Percentiles rank a stretch among this genome's conserved stretches.
Evolutionary conservation across 1,140 invertebrate species (phyloP).

Genomic region (Prorops nasuta): DNA sequence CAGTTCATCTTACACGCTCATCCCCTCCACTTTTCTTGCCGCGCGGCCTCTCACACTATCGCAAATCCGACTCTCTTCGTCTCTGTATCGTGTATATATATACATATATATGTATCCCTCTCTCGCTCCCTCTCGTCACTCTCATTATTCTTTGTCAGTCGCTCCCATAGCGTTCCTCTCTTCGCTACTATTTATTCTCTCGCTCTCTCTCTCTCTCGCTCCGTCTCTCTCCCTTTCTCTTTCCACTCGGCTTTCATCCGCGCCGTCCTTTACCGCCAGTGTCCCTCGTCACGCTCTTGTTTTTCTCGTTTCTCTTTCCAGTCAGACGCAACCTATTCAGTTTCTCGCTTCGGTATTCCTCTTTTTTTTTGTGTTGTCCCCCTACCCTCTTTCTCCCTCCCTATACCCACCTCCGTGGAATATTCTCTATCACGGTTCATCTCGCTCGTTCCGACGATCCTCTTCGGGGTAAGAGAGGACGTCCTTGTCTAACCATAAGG

Average conservation of each 20-base stretch:
- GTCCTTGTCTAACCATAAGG: too few species aligned
- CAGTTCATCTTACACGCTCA: slow-evolving; percentile 24
- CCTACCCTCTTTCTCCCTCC: background rate
- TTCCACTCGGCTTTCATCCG: too few species aligned
- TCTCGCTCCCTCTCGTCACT: background rate
- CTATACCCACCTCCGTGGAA: slow-evolving; percentile 4
- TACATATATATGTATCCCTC: too few species aligned
- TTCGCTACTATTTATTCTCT: slow-evolving; percentile 4
- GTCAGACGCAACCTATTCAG: too few species aligned
- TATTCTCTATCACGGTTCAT: too few species aligned
- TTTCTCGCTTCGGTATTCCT: slow-evolving; percentile 4
- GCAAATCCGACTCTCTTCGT: background rate
- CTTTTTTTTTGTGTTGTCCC: slow-evolving; percentile 5
- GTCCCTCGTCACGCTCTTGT: slow-evolving; percentile 9
- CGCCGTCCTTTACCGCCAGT: too few species aligned
- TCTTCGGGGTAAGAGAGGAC: too few species aligned
- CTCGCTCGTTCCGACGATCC: too few species aligned
- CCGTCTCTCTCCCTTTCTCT: slow-evolving; percentile 16
- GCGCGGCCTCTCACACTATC: background rate
- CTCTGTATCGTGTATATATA: too few species aligned
- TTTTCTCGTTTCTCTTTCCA: too few species aligned
- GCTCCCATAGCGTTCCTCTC: slow-evolving; percentile 3
- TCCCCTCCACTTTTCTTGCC: slow-evolving; percentile 12
- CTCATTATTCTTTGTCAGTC: slow-evolving; percentile 4
- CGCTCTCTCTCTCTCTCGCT: slow-evolving; percentile 9